These are phyloP conservation scores for Ambastaia sidthimunki DNA, from an alignment of 2,797 vertebrate genomes.

Conservation along the genomic window DNA sequence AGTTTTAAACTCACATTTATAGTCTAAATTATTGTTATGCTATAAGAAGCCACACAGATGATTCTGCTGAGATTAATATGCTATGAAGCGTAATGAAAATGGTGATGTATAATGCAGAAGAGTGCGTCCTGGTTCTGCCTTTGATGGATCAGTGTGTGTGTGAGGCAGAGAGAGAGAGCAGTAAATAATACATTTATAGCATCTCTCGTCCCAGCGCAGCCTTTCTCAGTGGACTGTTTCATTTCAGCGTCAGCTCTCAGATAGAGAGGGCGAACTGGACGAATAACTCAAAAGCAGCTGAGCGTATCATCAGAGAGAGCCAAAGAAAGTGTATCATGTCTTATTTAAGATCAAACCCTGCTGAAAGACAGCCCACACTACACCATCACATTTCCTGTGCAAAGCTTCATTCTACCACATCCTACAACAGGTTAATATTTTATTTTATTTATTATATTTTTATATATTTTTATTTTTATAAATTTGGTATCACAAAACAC, in stretches of 20 bases:
- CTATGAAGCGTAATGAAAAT: slow-evolving; percentile 34
- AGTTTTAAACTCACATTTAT: not conserved
- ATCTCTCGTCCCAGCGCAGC: slow-evolving; percentile 45
- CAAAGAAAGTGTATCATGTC: too few relatives aligned
- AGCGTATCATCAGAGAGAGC: not conserved
- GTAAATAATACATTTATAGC: slow-evolving; percentile 61
- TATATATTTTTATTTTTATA: slow-evolving; percentile 2
- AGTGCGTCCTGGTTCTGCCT: slow-evolving; percentile 71
- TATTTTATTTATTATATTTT: slow-evolving; percentile 26
- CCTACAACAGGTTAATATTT: not conserved
- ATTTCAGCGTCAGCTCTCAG: slow-evolving; percentile 5
- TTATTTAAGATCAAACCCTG: too few relatives aligned
- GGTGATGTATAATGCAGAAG: slow-evolving; percentile 65
- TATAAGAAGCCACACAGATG: slow-evolving; percentile 5
- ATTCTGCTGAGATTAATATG: not conserved
- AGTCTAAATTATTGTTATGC: not conserved
- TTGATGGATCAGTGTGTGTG: slow-evolving; percentile 57
- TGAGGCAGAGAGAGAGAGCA: slow-evolving; percentile 30
- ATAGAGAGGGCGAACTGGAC: slow-evolving; percentile 11
- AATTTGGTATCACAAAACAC: slow-evolving; percentile 33
- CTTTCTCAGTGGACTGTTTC: not conserved
- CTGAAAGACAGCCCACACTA: too few relatives aligned
- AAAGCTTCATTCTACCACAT: slow-evolving; percentile 2
- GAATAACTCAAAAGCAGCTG: slow-evolving; percentile 31
- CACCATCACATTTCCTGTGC: not conserved